Percentiles rank a stretch among this genome's conserved stretches.
phyloP scores from a whole-genome alignment of 1,140 invertebrate genomes.

The Trichonephila clavipes region DNA sequence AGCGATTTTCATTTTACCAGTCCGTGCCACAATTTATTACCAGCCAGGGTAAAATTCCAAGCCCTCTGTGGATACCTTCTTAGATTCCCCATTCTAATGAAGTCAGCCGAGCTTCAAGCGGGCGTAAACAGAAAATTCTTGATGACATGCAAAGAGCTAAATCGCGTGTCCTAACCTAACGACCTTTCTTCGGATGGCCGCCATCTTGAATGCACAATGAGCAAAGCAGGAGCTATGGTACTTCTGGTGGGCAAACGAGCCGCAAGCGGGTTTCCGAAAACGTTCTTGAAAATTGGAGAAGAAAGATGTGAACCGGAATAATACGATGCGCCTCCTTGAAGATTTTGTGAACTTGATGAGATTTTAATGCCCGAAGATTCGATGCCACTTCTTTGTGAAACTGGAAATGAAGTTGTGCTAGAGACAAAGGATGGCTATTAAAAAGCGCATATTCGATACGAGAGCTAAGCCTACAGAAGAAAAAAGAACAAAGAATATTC shows the following conservation, averaged over 20 bases:
- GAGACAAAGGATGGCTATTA: slow-evolving; percentile 17
- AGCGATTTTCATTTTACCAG: slow-evolving; percentile 23
- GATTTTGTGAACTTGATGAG: slow-evolving; percentile 48
- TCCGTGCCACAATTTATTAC: slow-evolving; percentile 5
- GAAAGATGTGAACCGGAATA: slow-evolving; percentile 33
- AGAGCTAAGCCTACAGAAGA: not conserved
- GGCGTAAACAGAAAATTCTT: slow-evolving; percentile 66
- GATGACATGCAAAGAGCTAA: slow-evolving; percentile 63
- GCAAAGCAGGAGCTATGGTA: not conserved
- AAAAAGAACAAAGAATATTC: not conserved
- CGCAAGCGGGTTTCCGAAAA: slow-evolving; percentile 11
- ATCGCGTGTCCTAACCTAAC: slow-evolving; percentile 60
- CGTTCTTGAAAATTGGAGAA: not conserved
- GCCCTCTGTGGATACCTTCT: not conserved
- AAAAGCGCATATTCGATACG: slow-evolving; percentile 13
- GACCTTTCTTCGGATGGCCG: slow-evolving; percentile 46
- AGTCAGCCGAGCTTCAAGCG: slow-evolving; percentile 25
- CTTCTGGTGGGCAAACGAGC: slow-evolving; percentile 33
- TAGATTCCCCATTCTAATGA: slow-evolving; percentile 41
- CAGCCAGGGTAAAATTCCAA: slow-evolving; percentile 22
- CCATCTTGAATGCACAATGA: slow-evolving; percentile 60
- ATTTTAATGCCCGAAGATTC: slow-evolving; percentile 50
- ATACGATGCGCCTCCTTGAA: not conserved
- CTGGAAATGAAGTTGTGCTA: not conserved
- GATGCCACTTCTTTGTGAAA: slow-evolving; percentile 21